Percentiles rank a stretch among this genome's conserved stretches.
These are phyloP conservation scores for Drosophila nigromelanica DNA, from an alignment of 1,140 invertebrate genomes.

Conservation along the genomic window DNA sequence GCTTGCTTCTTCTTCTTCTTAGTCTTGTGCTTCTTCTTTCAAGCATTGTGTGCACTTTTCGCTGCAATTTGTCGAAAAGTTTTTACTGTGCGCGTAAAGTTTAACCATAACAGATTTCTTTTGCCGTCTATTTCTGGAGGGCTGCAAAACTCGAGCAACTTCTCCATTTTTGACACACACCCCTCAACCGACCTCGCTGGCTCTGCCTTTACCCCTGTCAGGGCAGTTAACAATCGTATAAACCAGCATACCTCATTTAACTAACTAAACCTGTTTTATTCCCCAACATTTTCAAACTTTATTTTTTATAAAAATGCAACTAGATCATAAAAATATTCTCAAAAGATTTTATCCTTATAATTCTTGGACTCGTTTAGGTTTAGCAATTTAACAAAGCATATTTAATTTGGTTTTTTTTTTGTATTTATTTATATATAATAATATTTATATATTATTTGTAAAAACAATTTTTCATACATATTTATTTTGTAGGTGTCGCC, in stretches of 20 bases:
- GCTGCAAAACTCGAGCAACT: conserved; percentile 21
- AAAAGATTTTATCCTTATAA: too few relatives aligned
- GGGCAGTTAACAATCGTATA: conserved; percentile 23
- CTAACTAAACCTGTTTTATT: conserved; percentile 23
- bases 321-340: too few relatives aligned
- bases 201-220: neutral
- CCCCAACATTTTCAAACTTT: neutral
- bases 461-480: neutral
- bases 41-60: conserved; percentile 74
- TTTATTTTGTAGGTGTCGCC: neutral
- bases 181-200: too few relatives aligned
- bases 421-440: neutral
- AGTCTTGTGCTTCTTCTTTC: conserved; percentile 18
- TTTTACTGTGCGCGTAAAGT: conserved; percentile 55
- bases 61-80: conserved; percentile 77
- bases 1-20: neutral
- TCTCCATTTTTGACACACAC: conserved; percentile 20
- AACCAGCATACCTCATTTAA: conserved; percentile 27
- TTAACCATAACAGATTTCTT: conserved; percentile 76
- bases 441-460: neutral
- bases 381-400: neutral
- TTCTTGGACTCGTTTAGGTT: too few relatives aligned
- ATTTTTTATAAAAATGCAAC: too few relatives aligned
- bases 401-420: neutral
- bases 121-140: conserved; percentile 28